Conservation (phyloP, 2,888 invertebrate species). For the Mellilla xanthometata region DNA sequence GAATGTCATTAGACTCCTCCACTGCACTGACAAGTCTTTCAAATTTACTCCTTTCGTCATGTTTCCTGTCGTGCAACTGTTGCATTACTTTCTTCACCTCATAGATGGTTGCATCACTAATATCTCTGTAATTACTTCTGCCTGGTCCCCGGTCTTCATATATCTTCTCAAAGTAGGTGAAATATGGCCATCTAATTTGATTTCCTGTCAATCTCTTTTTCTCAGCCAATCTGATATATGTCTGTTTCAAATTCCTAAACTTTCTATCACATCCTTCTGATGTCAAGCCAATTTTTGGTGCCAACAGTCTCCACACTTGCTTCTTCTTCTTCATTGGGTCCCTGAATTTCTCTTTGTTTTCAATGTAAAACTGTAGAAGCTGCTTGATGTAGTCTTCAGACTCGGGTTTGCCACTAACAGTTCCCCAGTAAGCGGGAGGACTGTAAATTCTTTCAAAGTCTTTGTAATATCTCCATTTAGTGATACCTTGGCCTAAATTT, state of each 20-base stretch:
- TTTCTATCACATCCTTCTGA: conserved; percentile 70
- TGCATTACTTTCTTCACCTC: conserved; percentile 53
- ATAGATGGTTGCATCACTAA: conserved; percentile 43
- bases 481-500: conserved; percentile 48
- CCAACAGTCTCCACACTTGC: conserved; percentile 58
- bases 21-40: conserved; percentile 56
- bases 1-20: conserved; percentile 67
- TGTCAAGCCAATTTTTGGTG: conserved; percentile 54
- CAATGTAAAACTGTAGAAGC: conserved; percentile 61
- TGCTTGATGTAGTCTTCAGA: conserved; percentile 62
- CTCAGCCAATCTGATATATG: conserved; percentile 60
- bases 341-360: conserved; percentile 63
- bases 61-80: conserved; percentile 45
- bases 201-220: conserved; percentile 59
- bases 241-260: conserved; percentile 72
- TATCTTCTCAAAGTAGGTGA: conserved; percentile 63
- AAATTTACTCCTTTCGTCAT: conserved; percentile 49
- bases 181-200: conserved; percentile 66
- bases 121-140: conserved; percentile 22
- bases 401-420: conserved; percentile 32
- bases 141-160: conserved; percentile 40
- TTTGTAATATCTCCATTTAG: conserved; percentile 68
- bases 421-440: conserved; percentile 15
- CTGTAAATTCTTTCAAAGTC: conserved; percentile 65
- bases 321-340: conserved; percentile 65